Evolutionary conservation across 2,888 invertebrate species (phyloP), one percentile per base, ranked within the genome.

Genomic region (Aspidiotus rigidus): DNA sequence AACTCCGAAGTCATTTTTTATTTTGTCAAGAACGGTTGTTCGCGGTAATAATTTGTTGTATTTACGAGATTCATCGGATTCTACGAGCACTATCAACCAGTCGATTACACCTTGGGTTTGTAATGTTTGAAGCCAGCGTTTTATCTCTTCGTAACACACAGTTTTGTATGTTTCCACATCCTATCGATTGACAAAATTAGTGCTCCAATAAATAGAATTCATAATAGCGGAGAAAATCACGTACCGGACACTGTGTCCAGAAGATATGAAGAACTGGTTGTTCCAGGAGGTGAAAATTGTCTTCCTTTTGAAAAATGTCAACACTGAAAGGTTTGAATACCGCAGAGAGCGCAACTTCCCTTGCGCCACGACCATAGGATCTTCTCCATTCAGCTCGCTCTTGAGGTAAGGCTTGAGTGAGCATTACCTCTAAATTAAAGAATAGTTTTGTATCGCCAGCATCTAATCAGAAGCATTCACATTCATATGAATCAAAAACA

Each of bases 11-110:
- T 97, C 97, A 75, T 88, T 87, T 74, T 91, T 89, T 72, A 97
- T 90, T 82, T 94, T 95, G 79, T 97, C 96, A 74, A 93, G 80
- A 28, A 97, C 95, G 3, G 95, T 95, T 13, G 93, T 93, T 74
- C 96, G 83, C 1, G 93, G 91, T 69, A 97, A 80, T 15, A 97
- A 80, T 79, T 97, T 96, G 76, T 93, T 93, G 64, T 92, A 87
- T 79, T 93, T 90, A 76, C 91, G 87, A 75, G 89, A 87, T 79
- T 96, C 96, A 78, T 92, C 88, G 64, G 90, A 91, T 79, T 94
- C 94, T 59, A 97, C 93, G 72, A 93, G 82, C 56, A 96, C 85
- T 76, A 97, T 89, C 84, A 97, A 85, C 95, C 94, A 97, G 79
- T 96, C 95, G 66, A 86, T 83, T 70, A 93, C 85, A 71, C 87